Conservation (phyloP, 2,797 vertebrate species). For the Ptychadena robeensis region DNA sequence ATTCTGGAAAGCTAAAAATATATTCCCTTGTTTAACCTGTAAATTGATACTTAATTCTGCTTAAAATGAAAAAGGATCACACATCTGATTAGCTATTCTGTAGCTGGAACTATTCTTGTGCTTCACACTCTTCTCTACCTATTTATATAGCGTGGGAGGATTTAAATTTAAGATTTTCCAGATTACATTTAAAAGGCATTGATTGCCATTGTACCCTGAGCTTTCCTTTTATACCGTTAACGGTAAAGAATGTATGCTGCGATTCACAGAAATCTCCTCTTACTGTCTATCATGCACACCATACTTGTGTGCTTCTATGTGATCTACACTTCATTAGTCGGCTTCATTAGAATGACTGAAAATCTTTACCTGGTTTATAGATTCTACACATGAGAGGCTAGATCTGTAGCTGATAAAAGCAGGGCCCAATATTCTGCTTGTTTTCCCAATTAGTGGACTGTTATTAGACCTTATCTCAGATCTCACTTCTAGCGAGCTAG, state of each 20-base stretch:
- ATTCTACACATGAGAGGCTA: conserved; percentile 30
- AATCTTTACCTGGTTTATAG: conserved; percentile 46
- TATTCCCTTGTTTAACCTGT: conserved; percentile 35
- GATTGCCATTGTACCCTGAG: background rate
- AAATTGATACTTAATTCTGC: conserved; percentile 45
- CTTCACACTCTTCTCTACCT: background rate
- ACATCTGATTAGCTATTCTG: conserved; percentile 37
- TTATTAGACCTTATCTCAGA: background rate
- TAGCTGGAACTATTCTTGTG: background rate
- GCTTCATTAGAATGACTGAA: conserved; percentile 43
- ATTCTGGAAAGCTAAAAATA: conserved; percentile 65
- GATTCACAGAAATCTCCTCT: background rate
- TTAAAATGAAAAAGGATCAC: conserved; percentile 18
- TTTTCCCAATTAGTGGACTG: conserved; percentile 42
- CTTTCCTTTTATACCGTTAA: background rate
- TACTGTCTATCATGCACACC: background rate
- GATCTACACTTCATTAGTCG: conserved; percentile 1
- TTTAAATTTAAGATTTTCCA: conserved; percentile 24
- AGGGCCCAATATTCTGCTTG: conserved; percentile 35
- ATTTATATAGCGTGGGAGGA: background rate
- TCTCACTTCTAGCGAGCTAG: background rate
- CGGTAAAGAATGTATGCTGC: background rate
- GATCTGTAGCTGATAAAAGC: conserved; percentile 17
- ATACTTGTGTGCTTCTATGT: conserved; percentile 8
- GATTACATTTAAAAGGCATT: background rate